Evolutionary conservation across 2,797 vertebrate species (phyloP), one percentile per base, ranked within the genome.

Genomic region (Carcharodon carcharias): DNA sequence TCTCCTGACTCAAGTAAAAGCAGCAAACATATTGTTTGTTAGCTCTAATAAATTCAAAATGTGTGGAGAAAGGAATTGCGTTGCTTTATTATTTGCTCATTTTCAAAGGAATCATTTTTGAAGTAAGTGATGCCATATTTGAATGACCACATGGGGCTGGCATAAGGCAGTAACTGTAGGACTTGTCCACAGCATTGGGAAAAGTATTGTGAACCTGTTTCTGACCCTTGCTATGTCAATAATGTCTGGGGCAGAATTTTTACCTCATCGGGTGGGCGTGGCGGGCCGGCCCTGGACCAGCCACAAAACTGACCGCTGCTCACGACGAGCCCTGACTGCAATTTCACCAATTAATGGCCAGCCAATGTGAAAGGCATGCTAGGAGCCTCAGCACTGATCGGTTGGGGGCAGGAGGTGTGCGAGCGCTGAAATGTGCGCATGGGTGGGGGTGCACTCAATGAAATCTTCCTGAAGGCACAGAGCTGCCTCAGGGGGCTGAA

Each of bases 51-150:
- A 93, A 40, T 93, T 40, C n/a, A 26, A 8, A 63, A 65, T 93
- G 31, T 93, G 61, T n/a, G 40, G 21, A 65, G 61, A 65, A 40
- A 45, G 7, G 63, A 45, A 93, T 93, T 65, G n/a, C 23, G 2
- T 56, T 92, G 61, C 3, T 95, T 95, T 73, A 50, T 95, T 95
- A 69, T 56, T 89, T 88, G 85, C 18, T 54, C n/a, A 88, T 23
- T 88, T 88, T 54, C 85, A 54, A 88, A 88, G 56, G 12, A 26
- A 91, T 61, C 16, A 28, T 8, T 21, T 92, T 23, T 9, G 40
- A 65, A 40, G 91, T 73, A 95, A 73, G 12, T 14, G 1, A 95
- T 73, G 73, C 67, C 67, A 71, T 69, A 73, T 23, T 73, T 73
- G 40, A 95, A 95, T 21, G 56, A 73, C 67, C 45, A 56, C 31